Evolutionary conservation across 2,797 vertebrate genomes (phyloP).

Genomic region (Anomalospiza imberbis): DNA sequence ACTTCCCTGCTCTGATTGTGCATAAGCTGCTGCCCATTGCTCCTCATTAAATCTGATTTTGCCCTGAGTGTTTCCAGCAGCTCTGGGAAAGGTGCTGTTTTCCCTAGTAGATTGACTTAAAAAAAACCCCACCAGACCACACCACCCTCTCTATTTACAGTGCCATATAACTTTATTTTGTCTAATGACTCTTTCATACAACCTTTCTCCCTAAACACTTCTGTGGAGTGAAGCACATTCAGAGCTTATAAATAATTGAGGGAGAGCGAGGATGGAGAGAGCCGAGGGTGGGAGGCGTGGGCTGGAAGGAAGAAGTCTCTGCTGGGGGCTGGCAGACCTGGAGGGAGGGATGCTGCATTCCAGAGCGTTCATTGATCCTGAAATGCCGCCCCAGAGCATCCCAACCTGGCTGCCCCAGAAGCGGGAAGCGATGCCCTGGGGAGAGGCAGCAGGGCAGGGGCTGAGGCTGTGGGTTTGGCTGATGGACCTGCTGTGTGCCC

Average conservation of each 20-base stretch:
- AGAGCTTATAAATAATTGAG: conserved; percentile 51
- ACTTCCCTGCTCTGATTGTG: neutral
- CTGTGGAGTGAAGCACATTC: neutral
- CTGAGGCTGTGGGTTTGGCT: fast-evolving
- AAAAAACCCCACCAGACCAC: neutral
- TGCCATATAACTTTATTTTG: conserved; percentile 13
- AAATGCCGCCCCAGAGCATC: neutral
- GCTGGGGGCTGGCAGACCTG: neutral
- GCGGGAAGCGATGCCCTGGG: fast-evolving
- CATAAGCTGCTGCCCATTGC: conserved; percentile 2
- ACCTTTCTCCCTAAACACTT: conserved; percentile 8
- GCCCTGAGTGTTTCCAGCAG: conserved; percentile 18
- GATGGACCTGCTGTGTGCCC: fast-evolving
- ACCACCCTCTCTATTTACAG: neutral
- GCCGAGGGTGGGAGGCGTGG: neutral
- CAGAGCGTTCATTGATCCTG: neutral
- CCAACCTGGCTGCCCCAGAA: fast-evolving
- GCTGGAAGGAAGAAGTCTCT: neutral
- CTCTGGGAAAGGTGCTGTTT: conserved; percentile 20
- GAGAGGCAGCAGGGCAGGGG: neutral
- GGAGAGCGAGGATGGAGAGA: neutral
- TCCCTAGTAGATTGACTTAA: neutral
- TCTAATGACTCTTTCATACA: conserved; percentile 22
- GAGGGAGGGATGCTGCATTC: neutral
- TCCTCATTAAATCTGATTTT: conserved; percentile 41